These are phyloP conservation scores for Gulo gulo DNA, from an alignment of 2,113 vertebrate species.

Conservation along the genomic window DNA sequence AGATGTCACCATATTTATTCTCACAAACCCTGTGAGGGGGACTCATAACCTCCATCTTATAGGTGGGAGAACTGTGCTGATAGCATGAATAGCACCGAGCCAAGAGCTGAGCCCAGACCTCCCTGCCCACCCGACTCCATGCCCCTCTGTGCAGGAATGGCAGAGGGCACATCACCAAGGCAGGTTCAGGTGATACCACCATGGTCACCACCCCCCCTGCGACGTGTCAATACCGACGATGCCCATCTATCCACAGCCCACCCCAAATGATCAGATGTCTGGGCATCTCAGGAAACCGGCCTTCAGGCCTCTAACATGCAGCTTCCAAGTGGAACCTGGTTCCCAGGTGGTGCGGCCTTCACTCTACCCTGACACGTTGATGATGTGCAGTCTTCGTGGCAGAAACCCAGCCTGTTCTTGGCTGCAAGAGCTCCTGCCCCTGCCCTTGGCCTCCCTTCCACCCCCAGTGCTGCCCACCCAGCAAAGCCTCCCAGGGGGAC, in stretches of 20 bases:
- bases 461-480: background rate
- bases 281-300: background rate
- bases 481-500: background rate
- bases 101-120: background rate
- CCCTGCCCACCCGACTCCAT: background rate
- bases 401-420: background rate
- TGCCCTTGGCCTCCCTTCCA: background rate
- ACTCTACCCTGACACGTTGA: accelerated
- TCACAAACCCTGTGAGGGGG: accelerated
- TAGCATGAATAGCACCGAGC: background rate
- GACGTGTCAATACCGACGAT: accelerated
- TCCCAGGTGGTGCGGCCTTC: background rate
- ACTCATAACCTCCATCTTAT: background rate
- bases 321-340: background rate
- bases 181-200: background rate
- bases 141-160: no score
- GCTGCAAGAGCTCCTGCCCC: background rate
- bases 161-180: accelerated
- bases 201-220: background rate
- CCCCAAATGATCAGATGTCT: background rate
- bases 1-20: background rate
- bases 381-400: accelerated
- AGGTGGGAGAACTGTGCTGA: background rate
- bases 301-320: background rate
- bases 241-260: background rate